Base-by-base conservation (phyloP, 2,888 invertebrate species). In the Sisyra terminalis region DNA sequence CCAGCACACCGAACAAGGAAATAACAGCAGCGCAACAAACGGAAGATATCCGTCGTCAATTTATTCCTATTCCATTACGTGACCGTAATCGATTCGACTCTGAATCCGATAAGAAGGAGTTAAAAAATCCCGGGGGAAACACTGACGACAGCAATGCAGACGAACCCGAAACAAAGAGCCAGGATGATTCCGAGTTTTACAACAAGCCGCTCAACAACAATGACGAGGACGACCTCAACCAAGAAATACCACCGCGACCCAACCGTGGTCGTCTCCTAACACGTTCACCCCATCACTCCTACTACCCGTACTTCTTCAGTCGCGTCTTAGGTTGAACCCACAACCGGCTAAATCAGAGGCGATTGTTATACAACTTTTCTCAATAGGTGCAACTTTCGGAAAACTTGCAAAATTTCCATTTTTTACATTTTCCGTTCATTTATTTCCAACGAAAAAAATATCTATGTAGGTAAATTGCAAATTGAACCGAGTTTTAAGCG, bases 251-350 rank as follows among this genome's bases (percentile, higher is more conserved):
- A 6, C 57, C 60, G 24, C 58, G 62, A 47, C 66, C 67, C 2
- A 69, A 67, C 50, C 53, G 69, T 39, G 64, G 67, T 42, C 56
- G 69, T 18, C 60, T 63, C 46, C 54, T 69, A 18, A 62, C 64
- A 13, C 59, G 63, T 46, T 43, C 48, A 13, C 63, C 67, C 6
- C 64, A 67, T 46, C 60, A 64, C 44, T 62, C 64, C 47, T 67
- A 67, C 49, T 69, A 69, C 52, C 68, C 69, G 15, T 69, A 69
- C 48, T 68, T 69, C 49, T 64, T 70, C 50, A 68, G 68, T 52
- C 57, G 70, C 50, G 67, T 70, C 46, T 53, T 69, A 45, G 70
- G 70, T 47, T 70, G 57, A 60, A 30, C 16, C 6, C 11, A 10
- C 15, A 34, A 34, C 15, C 15, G 11, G 10, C n/a, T n/a, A n/a